Evolutionary conservation across 2,113 vertebrate species (phyloP).

Genomic region (Notarius quadriscutis): DNA sequence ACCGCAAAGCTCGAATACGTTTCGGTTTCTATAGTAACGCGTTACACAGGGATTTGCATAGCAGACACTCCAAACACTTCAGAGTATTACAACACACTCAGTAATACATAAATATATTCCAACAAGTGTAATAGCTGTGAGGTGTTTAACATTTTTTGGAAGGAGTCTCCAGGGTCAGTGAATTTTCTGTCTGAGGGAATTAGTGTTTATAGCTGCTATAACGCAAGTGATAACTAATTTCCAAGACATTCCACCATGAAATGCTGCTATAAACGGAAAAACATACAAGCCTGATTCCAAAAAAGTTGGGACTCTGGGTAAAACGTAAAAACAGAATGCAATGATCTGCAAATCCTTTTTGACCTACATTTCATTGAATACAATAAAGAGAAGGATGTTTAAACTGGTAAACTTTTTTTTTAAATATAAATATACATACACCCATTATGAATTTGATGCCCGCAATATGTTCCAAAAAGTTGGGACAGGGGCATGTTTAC

Average conservation of each 20-base stretch:
- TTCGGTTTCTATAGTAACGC: background rate
- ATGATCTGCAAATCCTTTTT: too few species aligned
- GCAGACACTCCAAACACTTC: background rate
- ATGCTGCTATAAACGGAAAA: background rate
- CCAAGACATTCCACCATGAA: background rate
- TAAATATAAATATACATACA: too few species aligned
- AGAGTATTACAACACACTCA: background rate
- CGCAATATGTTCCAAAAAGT: too few species aligned
- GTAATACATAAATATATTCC: background rate
- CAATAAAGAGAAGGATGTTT: too few species aligned
- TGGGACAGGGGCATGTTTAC: too few species aligned
- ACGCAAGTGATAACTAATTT: background rate
- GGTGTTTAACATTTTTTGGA: background rate
- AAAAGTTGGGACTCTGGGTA: too few species aligned
- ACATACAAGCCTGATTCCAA: background rate
- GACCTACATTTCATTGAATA: too few species aligned
- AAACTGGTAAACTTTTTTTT: too few species aligned
- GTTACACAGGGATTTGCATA: background rate
- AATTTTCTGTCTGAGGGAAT: background rate
- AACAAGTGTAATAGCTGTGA: background rate
- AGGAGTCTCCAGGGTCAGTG: background rate
- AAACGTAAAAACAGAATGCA: too few species aligned
- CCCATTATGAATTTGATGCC: too few species aligned
- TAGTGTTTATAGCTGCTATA: background rate
- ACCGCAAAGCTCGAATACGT: background rate